These are phyloP conservation scores for Crotalus tigris DNA, from an alignment of 2,113 vertebrate genomes.

Conservation along the genomic window DNA sequence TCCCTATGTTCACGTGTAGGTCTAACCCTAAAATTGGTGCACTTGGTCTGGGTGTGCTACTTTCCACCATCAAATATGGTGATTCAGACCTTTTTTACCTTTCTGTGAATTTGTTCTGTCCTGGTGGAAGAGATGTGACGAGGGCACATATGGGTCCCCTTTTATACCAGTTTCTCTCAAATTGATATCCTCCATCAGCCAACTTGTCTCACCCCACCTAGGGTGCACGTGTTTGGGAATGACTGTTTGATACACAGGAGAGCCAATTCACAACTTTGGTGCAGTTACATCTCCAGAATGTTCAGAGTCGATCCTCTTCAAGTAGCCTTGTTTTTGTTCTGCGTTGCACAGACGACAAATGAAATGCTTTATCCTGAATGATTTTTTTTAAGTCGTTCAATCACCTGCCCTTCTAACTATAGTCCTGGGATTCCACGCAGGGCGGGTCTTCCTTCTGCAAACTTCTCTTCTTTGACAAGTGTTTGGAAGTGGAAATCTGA, in stretches of 20 bases:
- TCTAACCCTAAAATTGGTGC: background rate
- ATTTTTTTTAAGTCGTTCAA: background rate
- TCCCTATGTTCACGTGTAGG: background rate
- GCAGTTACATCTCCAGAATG: background rate
- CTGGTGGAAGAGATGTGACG: background rate
- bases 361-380: background rate
- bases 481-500: background rate
- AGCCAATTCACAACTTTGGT: too few species aligned
- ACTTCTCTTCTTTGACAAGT: background rate
- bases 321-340: background rate
- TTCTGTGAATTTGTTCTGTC: background rate
- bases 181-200: background rate
- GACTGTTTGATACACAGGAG: fast-evolving
- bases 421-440: background rate
- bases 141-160: background rate
- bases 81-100: background rate
- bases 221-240: background rate
- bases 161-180: background rate
- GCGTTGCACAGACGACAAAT: background rate
- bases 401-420: fast-evolving
- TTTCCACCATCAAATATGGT: background rate
- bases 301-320: background rate
- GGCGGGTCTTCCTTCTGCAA: background rate
- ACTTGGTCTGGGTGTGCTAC: background rate
- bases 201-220: background rate